Evolutionary conservation across 2,113 vertebrate genomes (phyloP).

Genomic region (Hippopotamus amphibius): DNA sequence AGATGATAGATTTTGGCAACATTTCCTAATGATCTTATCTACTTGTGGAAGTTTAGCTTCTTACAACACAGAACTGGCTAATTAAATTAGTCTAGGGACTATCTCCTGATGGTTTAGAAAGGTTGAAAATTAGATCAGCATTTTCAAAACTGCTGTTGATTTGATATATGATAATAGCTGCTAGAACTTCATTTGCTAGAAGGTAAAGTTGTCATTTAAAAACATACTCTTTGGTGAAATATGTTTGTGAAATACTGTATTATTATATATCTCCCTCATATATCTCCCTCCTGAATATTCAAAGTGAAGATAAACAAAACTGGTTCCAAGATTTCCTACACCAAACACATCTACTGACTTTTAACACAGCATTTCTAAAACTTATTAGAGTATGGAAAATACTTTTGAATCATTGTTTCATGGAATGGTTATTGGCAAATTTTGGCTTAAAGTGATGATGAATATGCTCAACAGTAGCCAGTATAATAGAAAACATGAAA

Average conservation of each 20-base stretch:
- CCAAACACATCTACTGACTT: background rate
- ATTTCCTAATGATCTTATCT: background rate
- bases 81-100: background rate
- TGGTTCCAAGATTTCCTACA: background rate
- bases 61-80: background rate
- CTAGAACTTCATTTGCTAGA: background rate
- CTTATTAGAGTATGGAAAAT: background rate
- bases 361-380: background rate
- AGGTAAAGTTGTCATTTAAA: background rate
- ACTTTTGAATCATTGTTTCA: background rate
- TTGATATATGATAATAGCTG: background rate
- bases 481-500: background rate
- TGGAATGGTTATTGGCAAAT: background rate
- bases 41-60: background rate
- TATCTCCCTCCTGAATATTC: background rate
- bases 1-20: background rate
- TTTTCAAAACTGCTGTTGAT: background rate
- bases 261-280: background rate
- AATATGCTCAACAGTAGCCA: background rate
- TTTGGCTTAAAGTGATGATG: background rate
- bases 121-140: background rate
- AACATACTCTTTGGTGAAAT: background rate
- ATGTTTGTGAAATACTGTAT: background rate
- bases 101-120: background rate
- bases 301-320: background rate